Base-by-base conservation (phyloP, 2,888 invertebrate species). In the Agrenia bidenticulata region DNA sequence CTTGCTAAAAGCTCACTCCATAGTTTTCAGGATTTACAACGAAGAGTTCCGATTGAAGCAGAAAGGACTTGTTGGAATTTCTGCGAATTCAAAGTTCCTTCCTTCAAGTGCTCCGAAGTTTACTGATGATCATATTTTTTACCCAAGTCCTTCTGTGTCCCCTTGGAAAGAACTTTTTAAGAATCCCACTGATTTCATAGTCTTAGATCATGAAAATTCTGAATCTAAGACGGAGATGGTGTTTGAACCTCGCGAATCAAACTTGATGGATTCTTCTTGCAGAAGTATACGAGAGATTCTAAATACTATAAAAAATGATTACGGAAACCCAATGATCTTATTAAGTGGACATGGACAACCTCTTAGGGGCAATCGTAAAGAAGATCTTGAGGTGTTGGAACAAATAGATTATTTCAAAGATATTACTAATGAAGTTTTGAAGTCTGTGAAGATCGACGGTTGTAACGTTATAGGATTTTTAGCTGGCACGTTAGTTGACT, bases 1-100 rank as follows among this genome's bases (percentile, higher is more conserved):
- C 76, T 79, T 86, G 60, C 78, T 89, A 19, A 79, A 85, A 63
- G 85, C 87, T 0, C 89, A 89, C 78, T 86, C 86, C 0, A 82
- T 81, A 62, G 86, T 83, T 1, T 89, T 86, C 77, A 82, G 83
- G 57, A 77, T 87, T 39, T 88, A 88, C 77, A 81, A 87, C 62
- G 79, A 82, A 42, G 80, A 84, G 73, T 89, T 83, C 75, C 83
- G 75, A 50, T n/a, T 45, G 7, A 21, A 13, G 2, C 77, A 77
- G 66, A 32, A 55, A 41, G 74, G 74, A 5, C 61, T 63, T 63
- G 64, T 76, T 17, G 76, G 77, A 17, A 77, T 77, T 23, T 73
- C 76, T 2, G 41, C 76, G 2, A 66, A 70, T 24, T 26, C 55
- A 4, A 55, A 55, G 19, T 55, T 23, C 32, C 5, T 55, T 32